Base-by-base conservation (phyloP, 2,113 vertebrate species). In the Percopsis transmontana region DNA sequence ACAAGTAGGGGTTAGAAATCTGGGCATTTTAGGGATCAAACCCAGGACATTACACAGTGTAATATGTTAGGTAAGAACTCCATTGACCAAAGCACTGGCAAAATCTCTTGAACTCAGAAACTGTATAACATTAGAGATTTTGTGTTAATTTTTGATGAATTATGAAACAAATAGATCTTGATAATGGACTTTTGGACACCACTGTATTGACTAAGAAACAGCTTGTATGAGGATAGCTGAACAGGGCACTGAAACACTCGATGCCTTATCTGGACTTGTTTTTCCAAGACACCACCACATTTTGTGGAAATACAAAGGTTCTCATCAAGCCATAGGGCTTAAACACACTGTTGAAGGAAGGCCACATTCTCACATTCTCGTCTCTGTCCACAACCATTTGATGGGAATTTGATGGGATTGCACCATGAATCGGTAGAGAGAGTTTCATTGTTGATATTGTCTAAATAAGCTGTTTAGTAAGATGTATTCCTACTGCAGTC, bases 401-500 rank as follows among this genome's bases (percentile, higher is more conserved):
- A 79, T 63, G n/a, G 59, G 70, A 79, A 77, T 84, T 77, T 67
- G 77, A 40, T 33, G 51, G 52, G n/a, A n/a, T n/a, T n/a, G n/a
- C n/a, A n/a, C n/a, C n/a, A n/a, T n/a, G 65, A 80, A 72, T 44
- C 58, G 58, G 69, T 62, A 1, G 16, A 65, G 18, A n/a, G 70
- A 65, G 68, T 47, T 68, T 71, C 72, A 81, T 70, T 72, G 83
- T 76, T 77, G 76, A 77, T 81, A 78, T 78, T 79, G 80, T 75
- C 79, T 55, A 79, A 70, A 68, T 73, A 82, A 66, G 48, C 19
- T 66, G 74, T 70, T 77, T 82, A 85, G 82, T 80, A 72, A 62
- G 86, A 88, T 87, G 76, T 56, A 42, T 77, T 76, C 66, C 79
- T 81, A 27, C 15, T 14, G 4, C 42, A 54, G 42, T 69, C 66